Evolutionary conservation across 2,888 invertebrate genomes (phyloP), one percentile per base, ranked within the genome.

Genomic region (Trissoscelio sp.): DNA sequence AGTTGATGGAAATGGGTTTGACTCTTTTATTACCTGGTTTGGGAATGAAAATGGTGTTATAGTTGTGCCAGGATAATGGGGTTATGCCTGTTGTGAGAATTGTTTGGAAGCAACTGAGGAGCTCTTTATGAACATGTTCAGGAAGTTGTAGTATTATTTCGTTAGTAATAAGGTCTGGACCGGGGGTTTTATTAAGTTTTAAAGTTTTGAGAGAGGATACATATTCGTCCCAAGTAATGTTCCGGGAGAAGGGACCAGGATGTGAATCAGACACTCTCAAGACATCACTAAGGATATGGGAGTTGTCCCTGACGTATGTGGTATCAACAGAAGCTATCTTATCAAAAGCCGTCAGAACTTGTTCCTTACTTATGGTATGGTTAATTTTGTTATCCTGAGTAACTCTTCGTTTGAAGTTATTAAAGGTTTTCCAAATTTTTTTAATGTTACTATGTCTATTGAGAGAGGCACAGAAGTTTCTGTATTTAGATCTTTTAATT

Each of bases 1-100:
- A 77, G 14, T 28, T 62, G 1, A 77, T 69, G 2, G 69, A 77
- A 5, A 77, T 77, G 3, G 60, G 77, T 24, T 62, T 60, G 2
- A 22, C 24, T 7, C 18, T n/a, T 7, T 31, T 34, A 5, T 14
- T n/a, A 20, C 37, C 66, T 6, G 53, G 6, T 12, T 77, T 77
- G 2, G 77, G 69, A 2, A 77, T 62, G 22, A 77, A 77, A 4
- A 77, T 34, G 0, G 69, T 77, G 6, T 42, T 31, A 31, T 51
- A 75, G 2, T 14, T 12, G 0, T 0, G 6, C 58, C 75, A 75
- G 0, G 46, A 22, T 18, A 3, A 0, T 4, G 75, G 67, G 3
- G 67, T 22, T 1, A n/a, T 12, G 12, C 3, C 22, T 3, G 14
- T 16, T 11, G 11, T 11, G 1, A 69, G 12, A 18, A 70, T 46